Evolutionary conservation across 2,113 vertebrate species (phyloP).

Genomic region (Chlamydotis undulata): DNA sequence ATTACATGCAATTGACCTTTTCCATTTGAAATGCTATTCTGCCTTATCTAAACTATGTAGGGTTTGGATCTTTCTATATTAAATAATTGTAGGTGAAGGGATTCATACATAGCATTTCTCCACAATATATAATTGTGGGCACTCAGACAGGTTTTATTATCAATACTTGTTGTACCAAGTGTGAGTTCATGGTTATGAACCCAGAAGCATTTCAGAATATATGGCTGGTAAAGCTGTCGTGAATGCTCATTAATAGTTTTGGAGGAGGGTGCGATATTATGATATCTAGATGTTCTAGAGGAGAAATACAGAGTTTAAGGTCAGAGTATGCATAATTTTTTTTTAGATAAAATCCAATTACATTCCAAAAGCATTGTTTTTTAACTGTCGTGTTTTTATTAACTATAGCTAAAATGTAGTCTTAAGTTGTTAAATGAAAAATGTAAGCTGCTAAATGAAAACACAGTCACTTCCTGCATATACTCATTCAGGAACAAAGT

Average conservation of each 20-base stretch:
- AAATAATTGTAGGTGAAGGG: background rate
- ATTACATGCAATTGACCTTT: background rate
- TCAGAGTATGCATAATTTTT: background rate
- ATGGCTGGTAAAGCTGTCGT: background rate
- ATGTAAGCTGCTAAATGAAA: background rate
- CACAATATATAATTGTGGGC: background rate
- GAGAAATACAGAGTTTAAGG: conserved; percentile 20
- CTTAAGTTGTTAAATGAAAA: background rate
- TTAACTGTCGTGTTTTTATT: background rate
- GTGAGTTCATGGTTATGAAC: background rate
- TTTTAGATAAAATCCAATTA: background rate
- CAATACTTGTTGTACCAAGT: background rate
- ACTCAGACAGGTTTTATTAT: background rate
- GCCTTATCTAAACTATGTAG: background rate
- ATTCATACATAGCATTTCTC: background rate
- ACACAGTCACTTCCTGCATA: background rate
- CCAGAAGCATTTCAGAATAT: background rate
- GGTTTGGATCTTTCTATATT: background rate
- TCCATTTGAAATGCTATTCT: background rate
- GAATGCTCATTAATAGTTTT: conserved; percentile 29
- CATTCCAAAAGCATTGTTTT: background rate
- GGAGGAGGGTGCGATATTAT: background rate
- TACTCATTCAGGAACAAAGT: background rate
- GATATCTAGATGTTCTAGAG: background rate
- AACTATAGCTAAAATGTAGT: background rate